Evolutionary conservation across 2,888 invertebrate species (phyloP).

Genomic region (Odontomyia ornata): DNA sequence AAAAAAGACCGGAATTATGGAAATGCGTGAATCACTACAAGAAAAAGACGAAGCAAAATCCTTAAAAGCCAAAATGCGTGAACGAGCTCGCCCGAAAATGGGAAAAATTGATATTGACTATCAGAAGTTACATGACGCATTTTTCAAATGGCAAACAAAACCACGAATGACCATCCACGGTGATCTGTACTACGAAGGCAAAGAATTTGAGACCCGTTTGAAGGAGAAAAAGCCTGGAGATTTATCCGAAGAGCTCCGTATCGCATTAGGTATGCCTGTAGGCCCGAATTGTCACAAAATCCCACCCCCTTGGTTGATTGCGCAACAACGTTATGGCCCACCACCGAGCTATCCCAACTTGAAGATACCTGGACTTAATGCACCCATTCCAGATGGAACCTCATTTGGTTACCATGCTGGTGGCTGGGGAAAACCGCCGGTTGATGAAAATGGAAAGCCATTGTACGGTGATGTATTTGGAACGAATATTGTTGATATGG

Average conservation of each 20-base stretch:
- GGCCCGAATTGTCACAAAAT: conserved; percentile 92
- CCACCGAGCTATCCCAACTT: conserved; percentile 99
- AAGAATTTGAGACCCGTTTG: conserved; percentile 96
- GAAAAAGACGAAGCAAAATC: conserved; percentile 97
- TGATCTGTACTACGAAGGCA: conserved; percentile 98
- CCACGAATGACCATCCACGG: conserved; percentile 99
- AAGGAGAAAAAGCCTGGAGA: conserved; percentile 99
- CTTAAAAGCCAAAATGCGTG: conserved; percentile 96
- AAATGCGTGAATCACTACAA: conserved; percentile 97
- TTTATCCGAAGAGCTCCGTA: conserved; percentile 92
- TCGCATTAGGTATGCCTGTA: conserved; percentile 98
- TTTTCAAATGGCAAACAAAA: conserved; percentile 99
- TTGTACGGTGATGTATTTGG: conserved; percentile 99
- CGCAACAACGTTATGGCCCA: conserved; percentile 82
- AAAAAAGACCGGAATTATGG: conserved; percentile 99
- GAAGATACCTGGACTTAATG: conserved; percentile 97
- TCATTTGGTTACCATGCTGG: conserved; percentile 99
- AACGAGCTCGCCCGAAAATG: conserved; percentile 94
- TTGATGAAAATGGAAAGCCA: conserved; percentile 97
- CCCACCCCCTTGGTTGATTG: conserved; percentile 91
- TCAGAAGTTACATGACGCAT: conserved; percentile 98
- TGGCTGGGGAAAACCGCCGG: conserved; percentile 99
- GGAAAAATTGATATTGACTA: conserved; percentile 99
- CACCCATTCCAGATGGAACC: conserved; percentile 96
- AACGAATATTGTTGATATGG: conserved; percentile 75